Evolutionary conservation across 2,888 invertebrate species (phyloP), one percentile per base, ranked within the genome.

Genomic region (Toxonevra muliebris): DNA sequence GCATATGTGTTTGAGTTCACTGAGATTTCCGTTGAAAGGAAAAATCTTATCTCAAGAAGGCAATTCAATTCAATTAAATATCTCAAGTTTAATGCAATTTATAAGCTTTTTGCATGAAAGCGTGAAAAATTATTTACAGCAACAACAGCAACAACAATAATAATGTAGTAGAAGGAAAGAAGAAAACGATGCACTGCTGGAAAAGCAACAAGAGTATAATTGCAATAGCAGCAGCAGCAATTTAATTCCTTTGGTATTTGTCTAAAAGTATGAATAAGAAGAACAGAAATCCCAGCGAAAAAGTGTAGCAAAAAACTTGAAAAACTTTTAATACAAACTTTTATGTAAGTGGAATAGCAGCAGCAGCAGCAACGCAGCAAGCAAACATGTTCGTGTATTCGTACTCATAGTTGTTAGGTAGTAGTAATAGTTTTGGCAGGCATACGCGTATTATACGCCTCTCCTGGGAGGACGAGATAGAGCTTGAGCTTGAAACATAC

Each of bases 21-120:
- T 4, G 40, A 53, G 43, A 63, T 45, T 62, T 19, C 20, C 62
- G 45, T 8, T 10, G 30, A 30, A 7, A 54, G 17, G 12, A 42
- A 13, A 53, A 62, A 62, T 60, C 69, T 69, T 61, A 61, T 53
- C 70, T 62, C 63, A 65, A 67, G 68, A 50, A 60, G 69, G 62
- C 61, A 73, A 69, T 73, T 68, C 63, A 73, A 73, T 73, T 73
- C 73, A 73, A 71, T 73, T 73, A 73, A 69, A 69, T 59, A 69
- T 65, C 66, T 69, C 67, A 63, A 61, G 62, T 67, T 71, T 69
- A 71, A 66, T 66, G 66, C 63, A 58, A 69, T 70, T 65, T 68
- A 59, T 30, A 60, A 65, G 67, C 65, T 30, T 30, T 30, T 30
- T 30, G 30, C 30, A 30, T 30, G 30, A 30, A 30, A 30, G 30